Evolutionary conservation across 1,140 invertebrate species (phyloP).

Genomic region (Aphelinus certus): DNA sequence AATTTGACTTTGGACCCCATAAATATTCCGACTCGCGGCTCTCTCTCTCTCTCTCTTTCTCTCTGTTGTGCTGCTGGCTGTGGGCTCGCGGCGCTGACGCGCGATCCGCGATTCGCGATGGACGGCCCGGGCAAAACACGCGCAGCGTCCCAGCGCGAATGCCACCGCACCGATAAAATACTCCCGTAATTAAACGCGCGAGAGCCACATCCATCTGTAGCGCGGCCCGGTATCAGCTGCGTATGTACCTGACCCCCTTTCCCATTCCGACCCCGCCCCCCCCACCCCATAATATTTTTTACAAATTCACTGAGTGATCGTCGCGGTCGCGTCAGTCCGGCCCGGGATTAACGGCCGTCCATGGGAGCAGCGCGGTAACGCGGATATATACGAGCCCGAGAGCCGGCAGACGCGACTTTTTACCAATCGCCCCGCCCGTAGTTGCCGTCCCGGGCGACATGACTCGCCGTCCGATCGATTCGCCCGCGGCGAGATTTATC

Average conservation of each 20-base stretch:
- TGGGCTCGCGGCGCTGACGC: background rate
- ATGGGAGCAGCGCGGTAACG: no score
- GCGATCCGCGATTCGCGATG: slow-evolving; percentile 40
- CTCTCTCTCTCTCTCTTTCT: background rate
- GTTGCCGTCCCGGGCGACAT: no score
- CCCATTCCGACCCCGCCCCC: background rate
- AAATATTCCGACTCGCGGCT: slow-evolving; percentile 60
- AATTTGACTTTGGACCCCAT: slow-evolving; percentile 68
- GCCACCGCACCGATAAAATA: slow-evolving; percentile 63
- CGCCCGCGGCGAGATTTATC: no score
- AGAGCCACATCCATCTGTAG: slow-evolving; percentile 58
- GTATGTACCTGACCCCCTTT: slow-evolving; percentile 24
- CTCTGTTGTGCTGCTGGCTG: no score
- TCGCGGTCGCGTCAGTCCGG: background rate
- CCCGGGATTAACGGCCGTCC: background rate
- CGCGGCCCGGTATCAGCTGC: background rate
- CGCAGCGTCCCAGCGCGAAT: slow-evolving; percentile 53
- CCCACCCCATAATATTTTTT: slow-evolving; percentile 11
- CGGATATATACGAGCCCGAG: no score
- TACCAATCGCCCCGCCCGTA: no score
- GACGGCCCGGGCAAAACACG: slow-evolving; percentile 8
- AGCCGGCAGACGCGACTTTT: no score
- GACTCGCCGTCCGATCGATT: no score
- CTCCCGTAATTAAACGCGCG: slow-evolving; percentile 65
- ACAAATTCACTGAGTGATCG: slow-evolving; percentile 22